Evolutionary conservation across 2,888 invertebrate genomes (phyloP), one percentile per base, ranked within the genome.

Genomic region (Erpobdella octoculata): DNA sequence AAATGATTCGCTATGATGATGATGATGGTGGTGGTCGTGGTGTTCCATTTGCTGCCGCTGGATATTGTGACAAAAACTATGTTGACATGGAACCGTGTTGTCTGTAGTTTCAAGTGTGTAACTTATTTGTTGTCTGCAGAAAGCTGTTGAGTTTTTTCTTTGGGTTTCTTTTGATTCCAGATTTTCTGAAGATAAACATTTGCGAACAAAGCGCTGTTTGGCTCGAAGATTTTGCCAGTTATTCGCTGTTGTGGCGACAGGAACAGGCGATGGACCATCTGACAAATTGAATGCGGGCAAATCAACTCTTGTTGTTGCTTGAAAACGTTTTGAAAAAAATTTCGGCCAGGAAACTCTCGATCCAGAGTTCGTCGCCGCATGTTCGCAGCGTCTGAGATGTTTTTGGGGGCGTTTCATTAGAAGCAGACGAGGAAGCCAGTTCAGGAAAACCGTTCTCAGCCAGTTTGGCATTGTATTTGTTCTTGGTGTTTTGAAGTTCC

Each of bases 391-490:
- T 31, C 62, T 31, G 31, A 62, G 35, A 33, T 62, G 62, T 12
- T 33, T 62, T 33, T 71, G 38, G 5, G 98, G 98, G 79, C 98
- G 88, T 80, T 93, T 91, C 96, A 98, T 98, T 78, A 96, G 87
- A 78, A 98, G 86, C 78, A 93, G 86, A 72, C 91, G 89, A 66
- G 97, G 97, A 79, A 98, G 86, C 82, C 93, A 92, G 84, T 95
- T 91, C 64, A 98, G 88, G 85, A 98, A 98, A 74, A 96, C 90
- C 76, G 91, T 89, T 71, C 96, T 88, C 78, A 95, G 93, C 93
- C 94, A 94, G 79, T 92, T 89, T 65, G 98, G 96, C 98, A 99
- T 98, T 86, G 91, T 89, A 85, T 98, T 96, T 53, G 97, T 98
- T 79, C 92, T 88, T 70, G 92, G 97, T 58, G 93, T 85, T 35